Evolutionary conservation across 2,797 vertebrate genomes (phyloP).

Genomic region (Salarias fasciatus): DNA sequence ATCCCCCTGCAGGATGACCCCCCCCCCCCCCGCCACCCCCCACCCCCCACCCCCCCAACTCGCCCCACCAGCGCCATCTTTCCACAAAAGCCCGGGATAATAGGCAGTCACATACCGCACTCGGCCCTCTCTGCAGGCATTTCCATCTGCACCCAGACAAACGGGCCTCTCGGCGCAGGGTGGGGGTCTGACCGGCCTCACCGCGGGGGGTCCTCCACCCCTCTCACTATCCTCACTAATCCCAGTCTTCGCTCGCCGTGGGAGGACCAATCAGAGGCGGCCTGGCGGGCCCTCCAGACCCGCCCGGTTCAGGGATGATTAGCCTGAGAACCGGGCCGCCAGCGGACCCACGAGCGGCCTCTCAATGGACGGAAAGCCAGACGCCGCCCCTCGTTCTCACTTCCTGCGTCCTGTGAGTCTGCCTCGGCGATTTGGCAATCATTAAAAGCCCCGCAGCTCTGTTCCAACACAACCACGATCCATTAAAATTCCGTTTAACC

Average conservation of each 20-base stretch:
- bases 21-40: conserved; percentile 60
- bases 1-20: conserved; percentile 71
- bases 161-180: conserved; percentile 71
- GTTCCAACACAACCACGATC: conserved; percentile 25
- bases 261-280: conserved; percentile 79
- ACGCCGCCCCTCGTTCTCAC: conserved; percentile 13
- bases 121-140: conserved; percentile 70
- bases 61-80: conserved; percentile 44
- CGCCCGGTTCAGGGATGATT: conserved; percentile 79
- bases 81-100: conserved; percentile 87
- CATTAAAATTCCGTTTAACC: conserved; percentile 19
- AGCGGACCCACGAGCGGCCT: conserved; percentile 59
- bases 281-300: conserved; percentile 73
- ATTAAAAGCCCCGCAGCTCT: conserved; percentile 47
- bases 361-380: conserved; percentile 64
- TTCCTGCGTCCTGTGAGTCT: conserved; percentile 20
- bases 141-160: conserved; percentile 86
- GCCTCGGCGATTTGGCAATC: conserved; percentile 33
- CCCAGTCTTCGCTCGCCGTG: conserved; percentile 74
- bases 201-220: conserved; percentile 69
- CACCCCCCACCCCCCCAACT: too few relatives aligned
- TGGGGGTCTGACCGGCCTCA: conserved; percentile 72
- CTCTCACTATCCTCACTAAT: conserved; percentile 83
- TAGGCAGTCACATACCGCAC: conserved; percentile 77
- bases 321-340: conserved; percentile 73